These are phyloP conservation scores for Tiaroga cobitis DNA, from an alignment of 2,797 vertebrate species.

Conservation along the genomic window DNA sequence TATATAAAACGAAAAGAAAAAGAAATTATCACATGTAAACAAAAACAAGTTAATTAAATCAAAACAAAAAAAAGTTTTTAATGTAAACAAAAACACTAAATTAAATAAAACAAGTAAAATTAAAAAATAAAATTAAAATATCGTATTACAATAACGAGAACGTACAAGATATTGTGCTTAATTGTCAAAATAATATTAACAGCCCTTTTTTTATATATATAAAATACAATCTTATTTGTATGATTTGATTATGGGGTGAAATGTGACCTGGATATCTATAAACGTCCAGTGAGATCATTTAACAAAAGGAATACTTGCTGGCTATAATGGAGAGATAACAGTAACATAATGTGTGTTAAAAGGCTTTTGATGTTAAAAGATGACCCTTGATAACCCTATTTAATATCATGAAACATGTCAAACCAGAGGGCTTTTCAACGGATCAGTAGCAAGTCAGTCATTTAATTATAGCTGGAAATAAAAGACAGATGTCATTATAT, in stretches of 20 bases:
- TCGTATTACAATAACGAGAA: not conserved
- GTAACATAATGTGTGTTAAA: not conserved
- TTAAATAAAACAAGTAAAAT: not conserved
- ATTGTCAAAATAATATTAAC: not conserved
- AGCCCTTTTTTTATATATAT: not conserved
- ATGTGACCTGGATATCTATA: not conserved
- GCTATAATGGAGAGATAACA: not conserved
- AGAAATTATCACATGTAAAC: not conserved
- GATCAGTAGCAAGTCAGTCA: constrained; percentile 27
- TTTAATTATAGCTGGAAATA: not conserved
- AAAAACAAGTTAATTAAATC: not conserved
- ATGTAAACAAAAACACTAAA: not conserved
- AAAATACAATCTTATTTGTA: not conserved
- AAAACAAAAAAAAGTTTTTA: not conserved
- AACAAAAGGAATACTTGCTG: not conserved
- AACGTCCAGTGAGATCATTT: not conserved
- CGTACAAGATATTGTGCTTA: too few species aligned
- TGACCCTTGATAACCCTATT: not conserved
- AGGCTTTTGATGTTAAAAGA: not conserved
- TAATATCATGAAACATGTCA: not conserved
- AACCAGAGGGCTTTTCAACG: not conserved
- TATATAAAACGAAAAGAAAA: not conserved
- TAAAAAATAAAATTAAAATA: not conserved
- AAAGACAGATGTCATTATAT: not conserved
- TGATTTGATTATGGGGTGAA: not conserved